These are phyloP conservation scores for Aplidium turbinatum DNA, from an alignment of 23 tunicate genomes.

Conservation along the genomic window DNA sequence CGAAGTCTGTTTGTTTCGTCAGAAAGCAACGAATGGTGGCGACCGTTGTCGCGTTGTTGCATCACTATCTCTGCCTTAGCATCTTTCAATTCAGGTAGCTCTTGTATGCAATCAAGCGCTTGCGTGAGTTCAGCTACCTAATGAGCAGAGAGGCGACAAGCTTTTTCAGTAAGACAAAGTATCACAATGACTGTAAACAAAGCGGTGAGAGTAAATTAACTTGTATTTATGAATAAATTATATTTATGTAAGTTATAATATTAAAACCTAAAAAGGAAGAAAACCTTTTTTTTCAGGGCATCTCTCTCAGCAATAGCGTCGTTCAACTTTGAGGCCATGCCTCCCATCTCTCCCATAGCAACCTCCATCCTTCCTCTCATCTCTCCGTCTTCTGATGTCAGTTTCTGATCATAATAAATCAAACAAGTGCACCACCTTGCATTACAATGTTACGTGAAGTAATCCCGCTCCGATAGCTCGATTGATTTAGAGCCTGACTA, in stretches of 20 bases:
- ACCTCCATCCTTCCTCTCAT: constrained; percentile 47
- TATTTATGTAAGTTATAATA: too few species aligned
- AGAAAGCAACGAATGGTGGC: constrained; percentile 19
- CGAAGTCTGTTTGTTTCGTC: constrained; percentile 38
- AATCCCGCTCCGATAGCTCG: too few species aligned
- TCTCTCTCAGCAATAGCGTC: constrained; percentile 72
- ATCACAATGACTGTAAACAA: neutral
- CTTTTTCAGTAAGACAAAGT: neutral
- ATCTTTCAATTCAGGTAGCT: constrained; percentile 39
- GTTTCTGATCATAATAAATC: too few species aligned
- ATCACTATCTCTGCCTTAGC: constrained; percentile 20
- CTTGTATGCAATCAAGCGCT: constrained; percentile 58
- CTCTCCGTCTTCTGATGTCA: constrained; percentile 69
- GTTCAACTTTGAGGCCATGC: constrained; percentile 79
- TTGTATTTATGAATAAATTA: too few species aligned
- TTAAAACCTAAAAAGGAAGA: too few species aligned
- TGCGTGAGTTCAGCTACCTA: constrained; percentile 52
- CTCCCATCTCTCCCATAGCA: constrained; percentile 93
- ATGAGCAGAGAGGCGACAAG: too few species aligned
- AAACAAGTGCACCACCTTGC: too few species aligned
- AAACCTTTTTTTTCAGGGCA: constrained; percentile 63
- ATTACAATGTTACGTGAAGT: too few species aligned
- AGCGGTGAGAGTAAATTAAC: too few species aligned
- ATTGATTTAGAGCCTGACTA: too few species aligned
- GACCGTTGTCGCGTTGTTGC: constrained; percentile 6